Base-by-base conservation (phyloP, 2,888 invertebrate genomes). In the Reticulitermes lucifugus region DNA sequence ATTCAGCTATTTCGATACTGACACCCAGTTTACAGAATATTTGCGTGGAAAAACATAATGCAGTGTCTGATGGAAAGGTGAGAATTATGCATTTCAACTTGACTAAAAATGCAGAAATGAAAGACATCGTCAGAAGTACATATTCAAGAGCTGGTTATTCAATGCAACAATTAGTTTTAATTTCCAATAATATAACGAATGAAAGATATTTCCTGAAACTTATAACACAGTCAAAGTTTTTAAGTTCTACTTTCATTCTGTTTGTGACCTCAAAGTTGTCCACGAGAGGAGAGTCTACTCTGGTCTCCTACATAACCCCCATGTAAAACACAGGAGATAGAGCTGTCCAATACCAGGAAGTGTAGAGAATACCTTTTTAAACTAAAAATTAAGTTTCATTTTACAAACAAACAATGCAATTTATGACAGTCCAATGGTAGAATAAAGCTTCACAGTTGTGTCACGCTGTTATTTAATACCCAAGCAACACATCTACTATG, bases 81-180 rank as follows among this genome's bases (percentile, higher is more conserved):
- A 79, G n/a, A 43, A 22, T 51, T 51, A 51, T 79, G 10, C 29
- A 25, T 25, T 65, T 29, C 79, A 79, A 25, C 46, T 21, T 35
- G 29, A 43, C 51, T n/a, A 25, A 51, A 77, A 79, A 79, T 51
- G 51, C 79, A 79, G 79, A 79, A 79, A 79, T 25, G 79, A 79
- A 79, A 79, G 79, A 51, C 79, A 51, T 9, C 18, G 14, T 51
- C 22, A 77, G 6, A 1, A 21, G 18, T 25, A 46, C 21, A 35
- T n/a, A 43, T 46, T 9, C 79, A 79, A 55, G 55, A 51, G n/a
- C 18, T 79, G 25, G 35, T 18, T 25, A 29, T 21, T 41, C 5
- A 55, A 14, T 51, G n/a, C 51, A 79, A 18, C 51, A 25, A 51
- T 29, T 18, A 65, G 46, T 25, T 65, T 29, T 51, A 25, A 55